Percentiles rank a stretch among this genome's conserved stretches.
Conservation (phyloP, 2,113 vertebrate species). For the Anhinga rufa region DNA sequence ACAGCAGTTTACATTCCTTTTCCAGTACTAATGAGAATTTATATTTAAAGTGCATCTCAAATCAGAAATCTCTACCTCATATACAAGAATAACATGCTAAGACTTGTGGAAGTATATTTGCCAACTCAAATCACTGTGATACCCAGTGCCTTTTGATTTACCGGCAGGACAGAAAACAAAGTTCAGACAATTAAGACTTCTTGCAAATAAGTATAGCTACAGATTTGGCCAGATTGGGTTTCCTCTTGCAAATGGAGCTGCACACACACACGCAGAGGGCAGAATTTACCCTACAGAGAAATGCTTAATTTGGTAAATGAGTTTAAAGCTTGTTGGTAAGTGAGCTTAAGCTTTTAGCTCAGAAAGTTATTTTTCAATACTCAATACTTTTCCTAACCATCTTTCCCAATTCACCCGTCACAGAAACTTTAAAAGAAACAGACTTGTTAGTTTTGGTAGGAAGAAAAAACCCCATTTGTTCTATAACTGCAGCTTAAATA, state of each 20-base stretch:
- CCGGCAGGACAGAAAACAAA: background rate
- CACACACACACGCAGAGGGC: background rate
- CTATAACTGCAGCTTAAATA: background rate
- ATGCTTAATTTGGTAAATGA: background rate
- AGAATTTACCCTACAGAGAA: background rate
- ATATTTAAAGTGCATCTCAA: slow-evolving; percentile 55
- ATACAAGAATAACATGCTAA: background rate
- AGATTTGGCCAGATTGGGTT: background rate
- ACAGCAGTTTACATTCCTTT: slow-evolving; percentile 25
- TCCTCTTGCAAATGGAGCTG: background rate
- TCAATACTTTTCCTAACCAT: background rate
- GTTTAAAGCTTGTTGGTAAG: background rate
- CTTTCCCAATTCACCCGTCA: background rate
- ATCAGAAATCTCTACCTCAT: background rate
- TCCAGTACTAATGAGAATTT: background rate
- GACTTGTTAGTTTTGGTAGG: background rate
- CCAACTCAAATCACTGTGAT: background rate
- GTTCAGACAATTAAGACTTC: background rate
- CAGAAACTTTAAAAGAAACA: background rate
- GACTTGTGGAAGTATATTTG: background rate
- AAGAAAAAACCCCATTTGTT: background rate
- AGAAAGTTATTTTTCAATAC: background rate
- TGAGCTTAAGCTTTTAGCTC: background rate
- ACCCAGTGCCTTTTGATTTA: background rate
- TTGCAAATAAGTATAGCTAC: background rate